Evolutionary conservation across 1,140 invertebrate species (phyloP).

Genomic region (Nixonia krombeini): DNA sequence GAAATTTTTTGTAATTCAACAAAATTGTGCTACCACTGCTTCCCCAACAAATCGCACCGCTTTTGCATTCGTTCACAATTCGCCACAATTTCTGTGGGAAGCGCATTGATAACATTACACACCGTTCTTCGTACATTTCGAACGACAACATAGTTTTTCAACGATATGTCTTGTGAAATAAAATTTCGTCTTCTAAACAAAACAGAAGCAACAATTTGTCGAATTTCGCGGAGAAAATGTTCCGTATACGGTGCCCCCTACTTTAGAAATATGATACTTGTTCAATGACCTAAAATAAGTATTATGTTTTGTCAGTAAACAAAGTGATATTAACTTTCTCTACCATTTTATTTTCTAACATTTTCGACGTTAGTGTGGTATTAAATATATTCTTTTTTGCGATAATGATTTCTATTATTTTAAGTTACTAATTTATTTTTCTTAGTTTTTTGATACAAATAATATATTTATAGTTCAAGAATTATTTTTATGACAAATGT

Average conservation of each 20-base stretch:
- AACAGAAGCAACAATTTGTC: constrained; percentile 16
- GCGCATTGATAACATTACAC: constrained; percentile 71
- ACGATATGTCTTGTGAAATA: neutral
- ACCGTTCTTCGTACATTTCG: constrained; percentile 69
- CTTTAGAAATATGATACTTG: too few species aligned
- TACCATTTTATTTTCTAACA: too few species aligned
- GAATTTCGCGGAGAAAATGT: constrained; percentile 3
- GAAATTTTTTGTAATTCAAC: constrained; percentile 73
- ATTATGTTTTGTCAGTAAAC: too few species aligned
- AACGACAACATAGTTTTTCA: neutral
- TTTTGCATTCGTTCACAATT: constrained; percentile 72
- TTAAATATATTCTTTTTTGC: too few species aligned
- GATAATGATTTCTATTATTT: too few species aligned
- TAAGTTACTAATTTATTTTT: neutral
- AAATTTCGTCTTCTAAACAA: constrained; percentile 4
- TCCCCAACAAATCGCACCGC: constrained; percentile 74
- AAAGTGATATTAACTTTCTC: too few species aligned
- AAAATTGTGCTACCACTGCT: constrained; percentile 71
- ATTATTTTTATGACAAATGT: neutral
- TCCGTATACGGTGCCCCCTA: neutral
- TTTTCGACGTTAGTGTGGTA: too few species aligned
- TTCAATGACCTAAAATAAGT: too few species aligned
- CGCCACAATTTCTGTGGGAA: constrained; percentile 77
- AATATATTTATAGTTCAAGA: neutral
- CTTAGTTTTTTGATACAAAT: neutral